These are phyloP conservation scores for Oreochromis niloticus DNA, from an alignment of 2,113 vertebrate genomes.

Conservation along the genomic window DNA sequence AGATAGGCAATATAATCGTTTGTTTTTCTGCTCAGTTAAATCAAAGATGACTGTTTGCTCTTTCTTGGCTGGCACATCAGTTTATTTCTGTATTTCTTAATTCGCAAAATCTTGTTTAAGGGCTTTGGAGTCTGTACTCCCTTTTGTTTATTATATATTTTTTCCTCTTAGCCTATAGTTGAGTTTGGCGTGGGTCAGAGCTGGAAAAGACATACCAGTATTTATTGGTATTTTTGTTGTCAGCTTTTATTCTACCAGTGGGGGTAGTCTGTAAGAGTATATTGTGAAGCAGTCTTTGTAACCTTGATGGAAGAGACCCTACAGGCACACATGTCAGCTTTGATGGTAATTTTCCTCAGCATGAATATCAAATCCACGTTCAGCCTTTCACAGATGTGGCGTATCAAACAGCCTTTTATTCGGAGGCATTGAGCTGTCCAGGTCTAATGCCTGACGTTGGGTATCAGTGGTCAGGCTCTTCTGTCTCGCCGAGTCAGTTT, in stretches of 20 bases:
- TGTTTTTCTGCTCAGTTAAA: not conserved
- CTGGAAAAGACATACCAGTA: not conserved
- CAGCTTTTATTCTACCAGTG: not conserved
- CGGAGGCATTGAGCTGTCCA: constrained; percentile 2
- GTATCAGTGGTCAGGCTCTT: constrained; percentile 10
- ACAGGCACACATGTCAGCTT: constrained; percentile 37
- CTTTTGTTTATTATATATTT: not conserved
- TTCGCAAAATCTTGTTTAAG: not conserved
- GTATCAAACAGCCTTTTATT: constrained; percentile 32
- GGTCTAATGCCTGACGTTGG: not conserved
- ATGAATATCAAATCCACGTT: constrained; percentile 45
- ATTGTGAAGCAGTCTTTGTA: constrained; percentile 13
- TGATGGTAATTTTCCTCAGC: constrained; percentile 51
- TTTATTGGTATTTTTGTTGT: not conserved
- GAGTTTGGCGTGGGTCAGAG: not conserved
- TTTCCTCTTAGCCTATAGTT: not conserved
- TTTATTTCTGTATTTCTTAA: not conserved
- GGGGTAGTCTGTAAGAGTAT: not conserved
- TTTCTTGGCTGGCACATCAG: not conserved
- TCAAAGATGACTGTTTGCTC: not conserved
- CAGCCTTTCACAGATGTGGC: constrained; percentile 15
- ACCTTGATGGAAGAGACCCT: constrained; percentile 37
- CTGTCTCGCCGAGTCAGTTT: constrained; percentile 32
- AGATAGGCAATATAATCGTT: not conserved
- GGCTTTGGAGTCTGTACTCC: not conserved